phyloP scores from a whole-genome alignment of 2,888 invertebrate genomes.

The Pseudococcus jackbeardsleyi region DNA sequence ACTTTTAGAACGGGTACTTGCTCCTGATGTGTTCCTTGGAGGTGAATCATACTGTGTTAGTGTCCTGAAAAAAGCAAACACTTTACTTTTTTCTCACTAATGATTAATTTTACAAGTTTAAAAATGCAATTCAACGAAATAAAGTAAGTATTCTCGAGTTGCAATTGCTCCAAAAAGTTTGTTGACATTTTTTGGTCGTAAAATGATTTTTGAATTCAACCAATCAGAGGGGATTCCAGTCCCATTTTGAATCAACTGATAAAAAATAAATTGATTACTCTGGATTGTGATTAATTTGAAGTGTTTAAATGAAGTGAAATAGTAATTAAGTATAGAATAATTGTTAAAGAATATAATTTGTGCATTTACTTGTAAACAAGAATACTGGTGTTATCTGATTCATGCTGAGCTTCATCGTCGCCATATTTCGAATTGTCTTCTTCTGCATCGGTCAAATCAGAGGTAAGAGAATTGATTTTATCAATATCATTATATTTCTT shows the following conservation, averaged over 20 bases:
- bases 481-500: slow-evolving; percentile 73
- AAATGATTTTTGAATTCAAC: neutral
- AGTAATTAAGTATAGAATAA: too few species aligned
- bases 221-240: too few species aligned
- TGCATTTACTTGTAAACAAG: slow-evolving; percentile 47
- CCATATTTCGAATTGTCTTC: slow-evolving; percentile 11
- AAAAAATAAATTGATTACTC: too few species aligned
- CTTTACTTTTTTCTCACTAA: neutral
- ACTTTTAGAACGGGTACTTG: neutral
- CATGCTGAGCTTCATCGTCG: slow-evolving; percentile 46
- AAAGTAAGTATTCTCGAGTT: too few species aligned
- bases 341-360: neutral
- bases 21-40: slow-evolving; percentile 18
- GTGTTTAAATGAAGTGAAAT: too few species aligned
- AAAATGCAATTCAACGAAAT: too few species aligned
- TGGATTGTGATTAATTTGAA: too few species aligned
- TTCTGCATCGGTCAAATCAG: slow-evolving; percentile 38
- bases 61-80: slow-evolving; percentile 72
- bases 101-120: too few species aligned
- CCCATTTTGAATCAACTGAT: too few species aligned
- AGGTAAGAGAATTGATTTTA: slow-evolving; percentile 37
- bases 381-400: slow-evolving; percentile 59
- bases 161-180: too few species aligned
- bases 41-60: slow-evolving; percentile 81
- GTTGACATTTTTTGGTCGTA: neutral